These are phyloP conservation scores for Drosophila sordidapex DNA, from an alignment of 2,888 invertebrate genomes.

Conservation along the genomic window DNA sequence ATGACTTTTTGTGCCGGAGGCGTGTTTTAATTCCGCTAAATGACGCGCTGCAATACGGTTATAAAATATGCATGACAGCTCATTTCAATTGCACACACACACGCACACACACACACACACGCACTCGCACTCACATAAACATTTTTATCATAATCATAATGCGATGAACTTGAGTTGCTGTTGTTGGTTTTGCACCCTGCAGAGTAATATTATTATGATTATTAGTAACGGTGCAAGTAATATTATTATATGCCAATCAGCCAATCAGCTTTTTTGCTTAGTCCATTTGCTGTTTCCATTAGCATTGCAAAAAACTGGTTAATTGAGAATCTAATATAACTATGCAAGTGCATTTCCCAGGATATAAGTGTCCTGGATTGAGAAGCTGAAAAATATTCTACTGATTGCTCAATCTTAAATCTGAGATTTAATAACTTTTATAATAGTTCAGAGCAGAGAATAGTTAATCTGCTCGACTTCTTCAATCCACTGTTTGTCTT, in stretches of 20 bases:
- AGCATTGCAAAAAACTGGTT: neutral
- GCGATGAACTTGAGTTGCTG: constrained; percentile 20
- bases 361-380: neutral
- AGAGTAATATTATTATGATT: neutral
- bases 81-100: constrained; percentile 58
- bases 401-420: neutral
- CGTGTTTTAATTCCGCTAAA: constrained; percentile 72
- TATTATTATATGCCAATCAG: neutral
- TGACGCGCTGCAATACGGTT: constrained; percentile 53
- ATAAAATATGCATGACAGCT: constrained; percentile 73
- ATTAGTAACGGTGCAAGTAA: neutral
- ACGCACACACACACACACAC: neutral
- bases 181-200: constrained; percentile 18
- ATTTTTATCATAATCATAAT: constrained; percentile 33
- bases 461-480: neutral
- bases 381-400: neutral
- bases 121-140: constrained; percentile 8
- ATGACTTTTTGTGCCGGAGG: constrained; percentile 47
- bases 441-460: neutral
- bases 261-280: neutral
- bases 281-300: neutral
- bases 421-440: neutral
- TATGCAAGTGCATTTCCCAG: neutral
- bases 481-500: neutral
- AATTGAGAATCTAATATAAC: neutral